Evolutionary conservation across 2,113 vertebrate species (phyloP), one percentile per base, ranked within the genome.

Genomic region (Mormoops blainvillei): DNA sequence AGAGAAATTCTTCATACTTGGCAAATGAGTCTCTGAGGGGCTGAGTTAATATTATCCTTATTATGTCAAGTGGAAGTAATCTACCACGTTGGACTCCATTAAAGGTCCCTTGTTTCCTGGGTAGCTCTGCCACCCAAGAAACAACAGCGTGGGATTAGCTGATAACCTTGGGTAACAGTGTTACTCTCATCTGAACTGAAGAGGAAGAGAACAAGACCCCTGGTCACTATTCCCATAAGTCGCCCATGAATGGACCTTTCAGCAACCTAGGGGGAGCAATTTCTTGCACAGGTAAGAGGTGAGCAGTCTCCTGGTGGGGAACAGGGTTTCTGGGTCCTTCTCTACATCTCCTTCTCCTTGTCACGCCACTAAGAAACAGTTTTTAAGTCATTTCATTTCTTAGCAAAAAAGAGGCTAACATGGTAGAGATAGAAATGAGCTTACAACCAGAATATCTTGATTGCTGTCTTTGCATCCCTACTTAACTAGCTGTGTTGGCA

Each of bases 1-100:
- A 58, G 54, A 87, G 61, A 65, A 93, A 87, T 61, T 86, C 68
- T 95, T 96, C 80, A 33, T 74, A 77, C 77, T 89, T 67, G 73
- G 38, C 65, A 74, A 93, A 74, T 92, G 50, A 81, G 52, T 71
- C 56, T 96, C 83, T 63, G 58, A 87, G 87, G 56, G 26, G 28
- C 78, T 48, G 50, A 87, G 38, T 48, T 52, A 73, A 52, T 52
- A 94, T 76, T 86, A 33, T 58, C 63, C 48, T 43, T 76, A 45
- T 33, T 36, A 28, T 9, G 18, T 63, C 31, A 41, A 93, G 13
- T 26, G 45, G 83, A 94, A 97, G 63, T 68, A 45, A 94, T n/a
- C 7, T 38, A 84, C 50, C 13, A 22, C 7, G 8, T 2, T 92
- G 45, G 58, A 80, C 50, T 48, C 90, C n/a, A 36, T 24, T 52